phyloP scores from a whole-genome alignment of 2,797 vertebrate species.

The Bucorvus abyssinicus region DNA sequence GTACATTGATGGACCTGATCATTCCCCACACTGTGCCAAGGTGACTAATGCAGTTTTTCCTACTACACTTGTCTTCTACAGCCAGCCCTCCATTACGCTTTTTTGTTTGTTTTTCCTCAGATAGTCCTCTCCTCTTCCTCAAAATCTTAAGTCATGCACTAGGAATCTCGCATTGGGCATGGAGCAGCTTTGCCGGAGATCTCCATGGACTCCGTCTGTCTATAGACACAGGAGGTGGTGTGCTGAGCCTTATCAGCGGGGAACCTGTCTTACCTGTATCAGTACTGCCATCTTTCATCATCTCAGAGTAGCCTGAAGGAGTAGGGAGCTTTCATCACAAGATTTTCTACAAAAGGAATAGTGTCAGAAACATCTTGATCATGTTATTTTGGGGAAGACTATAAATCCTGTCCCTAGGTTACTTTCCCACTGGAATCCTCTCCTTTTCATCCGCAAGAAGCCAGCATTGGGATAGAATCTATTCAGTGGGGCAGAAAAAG shows the following conservation, averaged over 20 bases:
- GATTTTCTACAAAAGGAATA: background rate
- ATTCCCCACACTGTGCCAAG: background rate
- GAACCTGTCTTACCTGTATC: background rate
- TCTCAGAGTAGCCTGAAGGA: background rate
- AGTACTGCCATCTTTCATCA: background rate
- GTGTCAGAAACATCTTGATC: background rate
- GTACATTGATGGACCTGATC: background rate
- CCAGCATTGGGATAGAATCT: background rate
- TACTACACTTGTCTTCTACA: rapidly evolving
- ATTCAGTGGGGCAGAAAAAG: background rate
- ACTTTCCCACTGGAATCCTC: background rate
- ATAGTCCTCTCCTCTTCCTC: background rate
- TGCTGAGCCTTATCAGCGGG: background rate
- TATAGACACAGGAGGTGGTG: background rate
- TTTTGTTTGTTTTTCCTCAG: background rate
- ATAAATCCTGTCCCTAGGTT: background rate
- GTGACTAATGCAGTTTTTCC: background rate
- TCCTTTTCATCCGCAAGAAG: background rate
- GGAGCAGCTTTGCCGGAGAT: background rate
- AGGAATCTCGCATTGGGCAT: background rate
- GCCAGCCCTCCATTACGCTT: background rate
- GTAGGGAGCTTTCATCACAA: background rate
- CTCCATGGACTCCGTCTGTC: background rate
- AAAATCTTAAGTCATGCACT: background rate
- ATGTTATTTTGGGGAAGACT: background rate